Base-by-base conservation (phyloP, 1,140 invertebrate genomes). In the Plectus sambesii region DNA sequence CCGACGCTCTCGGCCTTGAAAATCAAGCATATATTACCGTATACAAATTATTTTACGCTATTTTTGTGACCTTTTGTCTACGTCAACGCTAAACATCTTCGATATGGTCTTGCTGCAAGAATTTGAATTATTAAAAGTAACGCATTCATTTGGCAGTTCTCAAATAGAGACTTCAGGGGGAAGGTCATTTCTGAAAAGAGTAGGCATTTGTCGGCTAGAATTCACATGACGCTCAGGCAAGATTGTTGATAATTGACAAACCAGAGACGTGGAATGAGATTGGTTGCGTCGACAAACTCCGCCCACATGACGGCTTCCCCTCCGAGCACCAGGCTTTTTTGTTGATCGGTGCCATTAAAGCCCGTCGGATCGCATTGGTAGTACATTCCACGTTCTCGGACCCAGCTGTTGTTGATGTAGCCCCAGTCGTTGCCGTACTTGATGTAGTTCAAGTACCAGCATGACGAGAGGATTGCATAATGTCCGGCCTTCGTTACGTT, bases 281-380 rank as follows among this genome's bases (percentile, higher is more conserved):
- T 70, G 15, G 66, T 68, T 12, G 46, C 58, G 40, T 70, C 70
- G 6, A 70, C 64, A 39, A 62, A 72, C 51, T 70, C 55, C 20
- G 78, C 78, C 86, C 86, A 89, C 80, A 90, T 84, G 60, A 83
- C 86, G 2, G 84, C 81, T 70, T 89, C 87, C 1, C 87, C 87
- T 4, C 87, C 87, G 5, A 88, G 62, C 2, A 44, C 9, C 15
- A 43, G 19, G 52, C 43, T 41, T 25, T 63, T 63, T 27, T 63
- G 56, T 5, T 37, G 22, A 2, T 47, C 54, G 17, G 51, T 69
- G 49, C 66, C 45, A 54, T 70, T 9, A 77, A 78, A 83, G 44
- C 78, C 66, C 0, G 78, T 69, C 0, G 85, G 85, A 60, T 89
- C 83, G 52, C 80, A 81, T 2, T 60, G 46, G 65, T 89, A 89